phyloP scores from a whole-genome alignment of 2,113 vertebrate genomes.

The Ctenomys sociabilis region DNA sequence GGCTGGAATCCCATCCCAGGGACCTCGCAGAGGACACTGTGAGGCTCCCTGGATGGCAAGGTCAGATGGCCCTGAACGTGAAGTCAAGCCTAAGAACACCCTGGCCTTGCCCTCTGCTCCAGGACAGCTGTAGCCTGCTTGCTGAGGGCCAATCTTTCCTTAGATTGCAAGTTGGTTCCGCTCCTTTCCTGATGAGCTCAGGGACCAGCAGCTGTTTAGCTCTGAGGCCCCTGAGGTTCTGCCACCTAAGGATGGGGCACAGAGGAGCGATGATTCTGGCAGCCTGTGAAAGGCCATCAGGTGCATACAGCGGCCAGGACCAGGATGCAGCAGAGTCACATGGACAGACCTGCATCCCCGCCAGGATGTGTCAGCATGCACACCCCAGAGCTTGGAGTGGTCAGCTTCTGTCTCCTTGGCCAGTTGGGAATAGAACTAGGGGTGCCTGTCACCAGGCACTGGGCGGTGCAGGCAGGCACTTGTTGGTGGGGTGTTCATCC shows the following conservation, averaged over 20 bases:
- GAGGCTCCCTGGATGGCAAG: not conserved
- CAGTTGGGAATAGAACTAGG: not conserved
- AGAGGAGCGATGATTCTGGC: not conserved
- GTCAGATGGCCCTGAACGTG: not conserved
- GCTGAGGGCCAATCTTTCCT: not conserved
- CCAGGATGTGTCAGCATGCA: fast-evolving
- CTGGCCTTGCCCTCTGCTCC: not conserved
- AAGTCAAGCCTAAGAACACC: not conserved
- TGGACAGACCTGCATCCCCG: not conserved
- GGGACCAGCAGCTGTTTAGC: slow-evolving; percentile 74
- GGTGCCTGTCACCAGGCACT: too few relatives aligned
- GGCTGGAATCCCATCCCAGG: not conserved
- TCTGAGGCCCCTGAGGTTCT: slow-evolving; percentile 66
- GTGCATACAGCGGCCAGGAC: not conserved
- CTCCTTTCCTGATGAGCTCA: slow-evolving; percentile 79
- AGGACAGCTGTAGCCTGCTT: not conserved
- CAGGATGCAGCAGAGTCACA: not conserved
- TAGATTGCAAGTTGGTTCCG: not conserved
- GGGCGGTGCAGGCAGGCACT: not conserved
- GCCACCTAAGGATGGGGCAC: not conserved
- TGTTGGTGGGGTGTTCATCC: too few relatives aligned
- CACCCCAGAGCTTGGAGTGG: not conserved
- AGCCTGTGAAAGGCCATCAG: not conserved
- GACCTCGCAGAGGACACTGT: not conserved
- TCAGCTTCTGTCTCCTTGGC: not conserved